Evolutionary conservation across 1,140 invertebrate genomes (phyloP), one percentile per base, ranked within the genome.

Genomic region (Rhyacophila brunnea): DNA sequence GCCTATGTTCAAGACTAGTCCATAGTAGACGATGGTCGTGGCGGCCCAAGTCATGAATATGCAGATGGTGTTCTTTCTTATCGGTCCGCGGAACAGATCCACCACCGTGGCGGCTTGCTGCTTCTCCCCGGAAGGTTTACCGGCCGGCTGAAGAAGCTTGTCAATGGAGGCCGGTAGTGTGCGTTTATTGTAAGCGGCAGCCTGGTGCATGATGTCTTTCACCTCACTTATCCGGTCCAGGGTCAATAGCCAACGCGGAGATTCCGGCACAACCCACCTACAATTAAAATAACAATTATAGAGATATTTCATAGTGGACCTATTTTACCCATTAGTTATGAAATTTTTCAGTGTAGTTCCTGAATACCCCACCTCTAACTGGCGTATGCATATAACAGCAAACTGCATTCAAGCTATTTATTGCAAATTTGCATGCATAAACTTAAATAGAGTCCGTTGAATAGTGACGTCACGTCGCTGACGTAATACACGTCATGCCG

Each of bases 241-340:
- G 18, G 88, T 85, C 20, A 93, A 71, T 14, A 93, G 73, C 91
- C 91, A 94, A 62, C 90, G 80, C 9, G 91, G 90, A 2, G 91
- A 93, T 81, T 93, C 91, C 1, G 91, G 91, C 17, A 93, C 74
- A 14, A 92, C 77, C 78, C 87, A 89, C 82, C 83, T 87, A 66
- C 45, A 73, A 48, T 6, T 40, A 15, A 35, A 7, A 35, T 35
- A 7, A 35, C 6, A 7, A 35, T 7, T 7, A 7, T 35, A 35
- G 6, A 35, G 6, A 35, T 35, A 35, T 35, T 35, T 35, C 34
- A n/a, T n/a, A 35, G 6, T 35, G n/a, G n/a, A 35, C n/a, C n/a
- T n/a, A n/a, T n/a, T n/a, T n/a, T n/a, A n/a, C n/a, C n/a, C n/a
- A n/a, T n/a, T n/a, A n/a, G n/a, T n/a, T n/a, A n/a, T n/a, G n/a